These are phyloP conservation scores for Nycticorax nycticorax DNA, from an alignment of 2,113 vertebrate genomes.

Conservation along the genomic window DNA sequence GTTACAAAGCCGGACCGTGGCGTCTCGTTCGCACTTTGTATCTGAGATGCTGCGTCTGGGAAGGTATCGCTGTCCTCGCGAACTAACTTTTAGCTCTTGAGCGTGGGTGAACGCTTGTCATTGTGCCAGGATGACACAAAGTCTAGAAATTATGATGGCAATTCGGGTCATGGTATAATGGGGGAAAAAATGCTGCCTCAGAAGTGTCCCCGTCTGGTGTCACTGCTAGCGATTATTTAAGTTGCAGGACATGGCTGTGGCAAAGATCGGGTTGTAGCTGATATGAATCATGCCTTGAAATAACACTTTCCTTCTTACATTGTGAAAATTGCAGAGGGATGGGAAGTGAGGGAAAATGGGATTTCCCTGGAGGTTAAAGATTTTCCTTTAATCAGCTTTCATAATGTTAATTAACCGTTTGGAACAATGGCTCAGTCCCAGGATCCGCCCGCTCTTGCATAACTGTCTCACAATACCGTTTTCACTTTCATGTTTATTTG, in stretches of 20 bases:
- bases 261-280: constrained; percentile 50
- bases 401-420: constrained; percentile 63
- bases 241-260: constrained; percentile 21
- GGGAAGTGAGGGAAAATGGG: constrained; percentile 52
- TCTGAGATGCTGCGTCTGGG: constrained; percentile 12
- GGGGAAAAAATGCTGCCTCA: constrained; percentile 38
- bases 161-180: constrained; percentile 33
- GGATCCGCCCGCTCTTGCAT: constrained; percentile 69
- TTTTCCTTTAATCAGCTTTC: constrained; percentile 72
- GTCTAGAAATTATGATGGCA: constrained; percentile 50
- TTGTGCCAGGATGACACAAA: constrained; percentile 48
- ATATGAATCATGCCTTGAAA: constrained; percentile 50
- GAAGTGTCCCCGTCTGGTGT: constrained; percentile 1
- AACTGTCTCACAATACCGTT: constrained; percentile 32
- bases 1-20: background rate
- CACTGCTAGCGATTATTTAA: background rate
- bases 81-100: background rate
- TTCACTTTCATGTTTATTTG: constrained; percentile 58
- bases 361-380: constrained; percentile 67
- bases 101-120: constrained; percentile 21
- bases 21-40: background rate
- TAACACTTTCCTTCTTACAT: constrained; percentile 57
- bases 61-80: background rate
- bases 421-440: constrained; percentile 70
- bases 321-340: constrained; percentile 30